A percentile compares a stretch with the other conserved stretches of the same genome.
These are phyloP conservation scores for Spinus olivaceus DNA, from an alignment of 2,797 vertebrate genomes.

Conservation along the genomic window DNA sequence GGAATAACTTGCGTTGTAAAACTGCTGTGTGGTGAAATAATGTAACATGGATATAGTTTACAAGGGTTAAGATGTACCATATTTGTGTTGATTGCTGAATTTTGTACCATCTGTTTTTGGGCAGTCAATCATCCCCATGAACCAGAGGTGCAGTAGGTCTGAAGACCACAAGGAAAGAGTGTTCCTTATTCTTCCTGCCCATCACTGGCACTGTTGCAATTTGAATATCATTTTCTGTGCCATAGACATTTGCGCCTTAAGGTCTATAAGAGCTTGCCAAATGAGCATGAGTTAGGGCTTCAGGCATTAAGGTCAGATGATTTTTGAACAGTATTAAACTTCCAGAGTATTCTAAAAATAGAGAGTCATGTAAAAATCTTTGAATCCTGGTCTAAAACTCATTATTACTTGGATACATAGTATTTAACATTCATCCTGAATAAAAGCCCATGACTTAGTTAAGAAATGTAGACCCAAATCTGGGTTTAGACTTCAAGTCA, in stretches of 20 bases:
- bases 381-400: not conserved
- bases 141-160: not conserved
- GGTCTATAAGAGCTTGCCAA: not conserved
- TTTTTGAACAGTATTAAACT: not conserved
- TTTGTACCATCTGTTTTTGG: not conserved
- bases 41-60: accelerated
- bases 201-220: not conserved
- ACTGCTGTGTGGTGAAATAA: not conserved
- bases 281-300: not conserved
- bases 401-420: not conserved
- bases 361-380: not conserved
- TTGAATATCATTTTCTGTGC: not conserved
- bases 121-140: not conserved
- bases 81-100: not conserved
- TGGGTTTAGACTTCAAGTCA: not conserved
- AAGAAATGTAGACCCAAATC: not conserved
- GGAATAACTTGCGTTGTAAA: not conserved
- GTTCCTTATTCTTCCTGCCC: not conserved
- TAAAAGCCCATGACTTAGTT: not conserved
- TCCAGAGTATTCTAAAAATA: not conserved
- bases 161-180: not conserved
- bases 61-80: not conserved
- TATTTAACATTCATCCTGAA: not conserved
- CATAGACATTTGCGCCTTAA: not conserved
- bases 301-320: not conserved